phyloP scores from a whole-genome alignment of 2,888 invertebrate species.

The Lysandra bellargus region DNA sequence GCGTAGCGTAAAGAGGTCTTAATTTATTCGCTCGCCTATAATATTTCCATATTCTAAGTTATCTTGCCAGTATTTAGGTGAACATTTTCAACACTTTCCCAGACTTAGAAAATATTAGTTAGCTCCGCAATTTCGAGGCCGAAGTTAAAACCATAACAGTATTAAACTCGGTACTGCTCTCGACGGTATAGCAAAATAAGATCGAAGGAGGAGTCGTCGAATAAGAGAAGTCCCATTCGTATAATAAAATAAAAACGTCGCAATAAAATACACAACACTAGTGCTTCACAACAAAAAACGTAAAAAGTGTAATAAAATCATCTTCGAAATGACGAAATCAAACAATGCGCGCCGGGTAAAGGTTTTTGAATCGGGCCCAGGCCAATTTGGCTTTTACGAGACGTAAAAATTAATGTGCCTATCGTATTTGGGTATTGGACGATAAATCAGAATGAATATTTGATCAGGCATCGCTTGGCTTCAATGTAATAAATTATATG shows the following conservation, averaged over 20 bases:
- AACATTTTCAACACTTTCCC: too few species aligned
- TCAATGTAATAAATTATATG: constrained; percentile 31
- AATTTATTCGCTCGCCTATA: too few species aligned
- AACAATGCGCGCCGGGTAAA: constrained; percentile 33
- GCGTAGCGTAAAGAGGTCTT: too few species aligned
- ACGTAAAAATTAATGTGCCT: constrained; percentile 38
- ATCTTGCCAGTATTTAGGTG: too few species aligned
- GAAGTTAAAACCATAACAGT: not conserved
- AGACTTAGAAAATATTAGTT: not conserved
- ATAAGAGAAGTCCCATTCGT: not conserved
- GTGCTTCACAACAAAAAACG: constrained; percentile 7
- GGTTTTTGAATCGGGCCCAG: constrained; percentile 36
- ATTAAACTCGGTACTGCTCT: not conserved
- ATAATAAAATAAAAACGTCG: constrained; percentile 15
- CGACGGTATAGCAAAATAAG: not conserved
- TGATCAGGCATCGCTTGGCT: constrained; percentile 33
- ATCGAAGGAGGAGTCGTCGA: not conserved
- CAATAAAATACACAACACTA: constrained; percentile 23
- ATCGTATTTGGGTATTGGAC: constrained; percentile 35
- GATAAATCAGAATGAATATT: constrained; percentile 37
- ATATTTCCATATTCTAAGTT: too few species aligned
- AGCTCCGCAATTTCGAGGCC: not conserved
- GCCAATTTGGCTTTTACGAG: constrained; percentile 38
- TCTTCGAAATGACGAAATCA: constrained; percentile 34
- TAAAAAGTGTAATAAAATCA: constrained; percentile 34